Evolutionary conservation across 2,113 vertebrate genomes (phyloP).

Genomic region (Trogon melanurus): DNA sequence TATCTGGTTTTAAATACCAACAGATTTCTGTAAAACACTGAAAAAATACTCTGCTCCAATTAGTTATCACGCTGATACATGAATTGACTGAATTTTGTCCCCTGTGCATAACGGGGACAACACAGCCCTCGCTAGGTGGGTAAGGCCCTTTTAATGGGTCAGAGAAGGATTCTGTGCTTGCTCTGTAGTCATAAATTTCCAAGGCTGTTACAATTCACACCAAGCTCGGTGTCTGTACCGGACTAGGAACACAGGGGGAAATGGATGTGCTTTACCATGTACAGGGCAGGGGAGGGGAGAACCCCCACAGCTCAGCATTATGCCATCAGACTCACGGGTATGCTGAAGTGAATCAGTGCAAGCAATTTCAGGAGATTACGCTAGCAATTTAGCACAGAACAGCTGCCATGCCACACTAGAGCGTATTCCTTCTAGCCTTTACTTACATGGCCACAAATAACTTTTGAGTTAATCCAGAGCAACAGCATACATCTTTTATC

Average conservation of each 20-base stretch:
- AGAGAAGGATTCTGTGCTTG: not conserved
- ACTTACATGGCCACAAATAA: conserved; percentile 19
- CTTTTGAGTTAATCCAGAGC: conserved; percentile 32
- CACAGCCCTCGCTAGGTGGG: not conserved
- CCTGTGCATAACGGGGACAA: not conserved
- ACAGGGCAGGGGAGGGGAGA: not conserved
- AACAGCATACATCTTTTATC: not conserved
- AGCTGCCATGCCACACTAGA: conserved; percentile 14
- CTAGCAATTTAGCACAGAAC: conserved; percentile 33
- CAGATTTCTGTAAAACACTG: not conserved
- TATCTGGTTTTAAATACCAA: not conserved
- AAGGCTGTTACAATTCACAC: not conserved
- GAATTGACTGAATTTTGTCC: not conserved
- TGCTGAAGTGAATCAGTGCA: conserved; percentile 31
- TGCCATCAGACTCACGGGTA: not conserved
- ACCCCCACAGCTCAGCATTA: conserved; percentile 33
- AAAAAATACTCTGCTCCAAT: not conserved
- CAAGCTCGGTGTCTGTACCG: not conserved
- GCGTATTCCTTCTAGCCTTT: conserved; percentile 32
- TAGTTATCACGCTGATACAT: not conserved
- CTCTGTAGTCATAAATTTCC: not conserved
- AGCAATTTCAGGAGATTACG: conserved; percentile 52
- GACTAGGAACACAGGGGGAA: not conserved
- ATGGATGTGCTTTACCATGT: not conserved
- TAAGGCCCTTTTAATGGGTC: not conserved